Conservation (phyloP, 2,113 vertebrate genomes). For the Oncorhynchus kisutch region DNA sequence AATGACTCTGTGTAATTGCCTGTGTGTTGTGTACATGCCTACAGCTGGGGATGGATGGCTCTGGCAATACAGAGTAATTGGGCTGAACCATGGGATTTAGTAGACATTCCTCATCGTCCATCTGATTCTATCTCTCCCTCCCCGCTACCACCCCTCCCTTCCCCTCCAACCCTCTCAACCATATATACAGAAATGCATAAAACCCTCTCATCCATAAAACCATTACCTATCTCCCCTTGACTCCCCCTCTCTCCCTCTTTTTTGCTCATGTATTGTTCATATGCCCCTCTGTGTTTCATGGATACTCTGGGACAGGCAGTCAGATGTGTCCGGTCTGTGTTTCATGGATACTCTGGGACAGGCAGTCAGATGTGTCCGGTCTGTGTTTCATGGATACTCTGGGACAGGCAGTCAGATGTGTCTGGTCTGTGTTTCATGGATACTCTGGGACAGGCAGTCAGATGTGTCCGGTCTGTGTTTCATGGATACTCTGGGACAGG, state of each 20-base stretch:
- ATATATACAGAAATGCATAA: slow-evolving; percentile 3
- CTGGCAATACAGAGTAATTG: not conserved
- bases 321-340: too few relatives aligned
- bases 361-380: too few relatives aligned
- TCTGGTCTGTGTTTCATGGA: too few relatives aligned
- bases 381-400: too few relatives aligned
- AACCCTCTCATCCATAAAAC: slow-evolving; percentile 3
- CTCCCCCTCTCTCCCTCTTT: not conserved
- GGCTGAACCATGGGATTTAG: not conserved
- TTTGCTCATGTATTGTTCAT: slow-evolving; percentile 9
- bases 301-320: too few relatives aligned
- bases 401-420: too few relatives aligned
- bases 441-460: too few relatives aligned
- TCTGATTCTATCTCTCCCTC: slow-evolving; percentile 4
- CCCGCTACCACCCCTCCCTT: too few relatives aligned
- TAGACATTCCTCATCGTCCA: not conserved
- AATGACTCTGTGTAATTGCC: not conserved
- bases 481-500: too few relatives aligned
- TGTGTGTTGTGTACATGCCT: not conserved
- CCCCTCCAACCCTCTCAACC: too few relatives aligned
- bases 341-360: too few relatives aligned
- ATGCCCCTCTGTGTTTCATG: not conserved
- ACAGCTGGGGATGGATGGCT: not conserved
- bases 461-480: too few relatives aligned
- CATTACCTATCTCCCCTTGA: slow-evolving; percentile 18